phyloP scores from a whole-genome alignment of 2,113 vertebrate genomes.

The Trogon surrucura region DNA sequence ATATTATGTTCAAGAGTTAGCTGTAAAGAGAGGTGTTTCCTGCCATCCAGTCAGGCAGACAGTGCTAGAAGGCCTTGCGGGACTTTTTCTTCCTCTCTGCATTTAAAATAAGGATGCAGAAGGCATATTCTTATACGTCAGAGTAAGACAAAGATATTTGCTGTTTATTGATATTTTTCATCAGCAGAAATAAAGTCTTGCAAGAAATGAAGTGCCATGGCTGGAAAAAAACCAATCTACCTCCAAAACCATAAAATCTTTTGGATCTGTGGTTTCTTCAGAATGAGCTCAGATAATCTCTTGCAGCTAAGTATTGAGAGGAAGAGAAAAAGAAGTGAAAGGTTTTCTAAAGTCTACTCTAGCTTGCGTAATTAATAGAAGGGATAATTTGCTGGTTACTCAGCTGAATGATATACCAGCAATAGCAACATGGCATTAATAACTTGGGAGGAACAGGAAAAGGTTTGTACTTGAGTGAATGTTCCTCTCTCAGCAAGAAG shows the following conservation, averaged over 20 bases:
- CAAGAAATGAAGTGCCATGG: not conserved
- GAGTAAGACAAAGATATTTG: not conserved
- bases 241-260: not conserved
- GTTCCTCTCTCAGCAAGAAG: not conserved
- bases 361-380: slow-evolving; percentile 15
- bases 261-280: not conserved
- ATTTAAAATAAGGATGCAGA: not conserved
- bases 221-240: not conserved
- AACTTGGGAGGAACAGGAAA: slow-evolving; percentile 15
- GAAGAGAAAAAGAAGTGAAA: not conserved
- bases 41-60: not conserved
- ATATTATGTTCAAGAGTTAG: not conserved
- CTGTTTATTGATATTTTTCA: not conserved
- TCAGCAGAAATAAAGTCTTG: not conserved
- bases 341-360: not conserved
- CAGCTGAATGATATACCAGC: not conserved
- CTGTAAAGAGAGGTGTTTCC: not conserved
- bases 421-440: not conserved
- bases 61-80: not conserved
- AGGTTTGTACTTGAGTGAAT: not conserved
- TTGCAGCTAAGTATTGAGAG: not conserved
- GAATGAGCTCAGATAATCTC: not conserved
- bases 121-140: not conserved
- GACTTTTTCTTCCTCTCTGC: not conserved
- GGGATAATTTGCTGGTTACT: slow-evolving; percentile 5